A percentile compares a stretch with the other conserved stretches of the same genome.
phyloP scores from a whole-genome alignment of 2,888 invertebrate genomes.

The Pogonocherus hispidulus region DNA sequence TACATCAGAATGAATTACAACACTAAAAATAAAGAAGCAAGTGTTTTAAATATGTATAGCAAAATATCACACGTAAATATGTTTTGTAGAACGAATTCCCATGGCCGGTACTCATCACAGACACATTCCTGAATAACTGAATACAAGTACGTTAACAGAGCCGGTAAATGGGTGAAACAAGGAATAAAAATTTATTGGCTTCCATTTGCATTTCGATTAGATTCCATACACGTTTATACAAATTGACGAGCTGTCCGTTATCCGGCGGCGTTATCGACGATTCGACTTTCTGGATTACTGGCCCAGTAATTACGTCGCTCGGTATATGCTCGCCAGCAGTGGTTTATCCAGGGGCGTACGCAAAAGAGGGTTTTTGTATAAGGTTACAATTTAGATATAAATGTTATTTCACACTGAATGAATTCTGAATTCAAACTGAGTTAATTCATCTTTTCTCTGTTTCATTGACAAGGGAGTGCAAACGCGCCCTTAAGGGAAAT shows the following conservation, averaged over 20 bases:
- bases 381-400: too few relatives aligned
- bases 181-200: slow-evolving; percentile 17
- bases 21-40: too few relatives aligned
- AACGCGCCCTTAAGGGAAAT: too few relatives aligned
- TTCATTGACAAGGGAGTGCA: too few relatives aligned
- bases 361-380: too few relatives aligned
- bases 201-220: slow-evolving; percentile 26
- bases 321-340: slow-evolving; percentile 15
- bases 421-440: too few relatives aligned
- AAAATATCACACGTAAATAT: neutral
- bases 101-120: neutral
- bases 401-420: neutral
- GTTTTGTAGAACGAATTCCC: neutral
- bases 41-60: too few relatives aligned
- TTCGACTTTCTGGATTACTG: slow-evolving; percentile 30
- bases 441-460: too few relatives aligned
- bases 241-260: slow-evolving; percentile 32
- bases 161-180: slow-evolving; percentile 10
- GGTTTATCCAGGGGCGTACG: neutral
- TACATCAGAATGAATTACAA: too few relatives aligned
- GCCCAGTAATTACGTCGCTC: slow-evolving; percentile 25
- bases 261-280: slow-evolving; percentile 34
- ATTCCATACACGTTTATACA: slow-evolving; percentile 21
- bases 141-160: slow-evolving; percentile 11
- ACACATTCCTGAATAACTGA: neutral